Base-by-base conservation (phyloP, 2,888 invertebrate species). In the Drosophila falleni region DNA sequence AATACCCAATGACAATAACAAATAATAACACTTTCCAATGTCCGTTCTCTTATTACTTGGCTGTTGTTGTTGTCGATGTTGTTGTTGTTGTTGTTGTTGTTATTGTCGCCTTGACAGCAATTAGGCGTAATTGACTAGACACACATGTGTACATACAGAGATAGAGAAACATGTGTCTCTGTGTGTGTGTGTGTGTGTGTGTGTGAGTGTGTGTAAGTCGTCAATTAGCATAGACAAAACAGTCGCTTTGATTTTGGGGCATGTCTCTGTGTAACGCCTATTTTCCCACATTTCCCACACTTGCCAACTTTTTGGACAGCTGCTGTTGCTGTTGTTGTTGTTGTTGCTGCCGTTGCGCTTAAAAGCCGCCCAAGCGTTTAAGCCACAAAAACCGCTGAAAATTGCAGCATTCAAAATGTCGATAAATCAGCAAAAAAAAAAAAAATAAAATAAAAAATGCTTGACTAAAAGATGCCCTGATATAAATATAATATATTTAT, bases 41-140 rank as follows among this genome's bases (percentile, higher is more conserved):
- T 42, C 44, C 39, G 63, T 69, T 69, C 49, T 59, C 47, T 42
- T 16, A 37, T 35, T 41, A 35, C 37, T 37, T 37, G n/a, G 6
- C 3, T 31, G 37, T 37, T 37, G 29, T 50, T 39, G 42, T 42
- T 19, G 33, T 39, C 47, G 19, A 39, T 70, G 33, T 42, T 53
- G 26, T 50, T 74, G 53, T 63, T 74, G 85, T 55, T 19, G 33
- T 39, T 44, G 19, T 35, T 70, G 33, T 42, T 53, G 26, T 50
- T 74, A 56, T 63, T 74, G 85, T 55, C 62, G 83, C 80, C 80
- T 86, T 82, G 80, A 65, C 76, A 79, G 76, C 86, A 76, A 76
- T 80, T 79, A 74, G 71, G 59, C 71, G 59, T 71, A 80, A 85
- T 85, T 82, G 82, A 63, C 73, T 51, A 66, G 42, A 60, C 59